Conservation (phyloP, 2,113 vertebrate genomes). For the Gymnorhina tibicen region DNA sequence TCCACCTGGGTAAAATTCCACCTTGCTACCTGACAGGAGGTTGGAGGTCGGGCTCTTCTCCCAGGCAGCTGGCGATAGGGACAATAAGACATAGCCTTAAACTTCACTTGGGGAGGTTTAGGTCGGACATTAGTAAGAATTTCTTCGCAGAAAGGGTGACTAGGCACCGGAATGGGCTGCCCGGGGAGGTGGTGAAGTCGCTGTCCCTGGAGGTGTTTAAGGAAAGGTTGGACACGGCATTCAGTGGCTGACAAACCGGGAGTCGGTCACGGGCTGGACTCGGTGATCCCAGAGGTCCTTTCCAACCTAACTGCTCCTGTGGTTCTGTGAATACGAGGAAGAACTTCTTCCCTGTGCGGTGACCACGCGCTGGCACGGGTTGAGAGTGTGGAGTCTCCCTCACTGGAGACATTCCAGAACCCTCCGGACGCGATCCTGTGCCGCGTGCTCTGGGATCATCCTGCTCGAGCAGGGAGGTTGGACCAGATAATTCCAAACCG, state of each 20-base stretch:
- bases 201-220: not conserved
- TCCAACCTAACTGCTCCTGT: not conserved
- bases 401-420: not conserved
- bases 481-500: not conserved
- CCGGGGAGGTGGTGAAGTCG: not conserved
- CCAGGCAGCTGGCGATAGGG: fast-evolving
- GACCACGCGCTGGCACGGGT: not conserved
- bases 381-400: not conserved
- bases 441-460: not conserved
- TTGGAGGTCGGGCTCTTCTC: not conserved
- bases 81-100: not conserved
- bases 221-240: not conserved
- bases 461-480: not conserved
- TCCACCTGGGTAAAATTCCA: not conserved
- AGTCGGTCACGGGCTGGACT: not conserved
- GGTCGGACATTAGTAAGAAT: not conserved
- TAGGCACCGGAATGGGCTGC: not conserved
- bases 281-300: not conserved
- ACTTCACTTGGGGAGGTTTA: not conserved
- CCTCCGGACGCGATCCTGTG: not conserved
- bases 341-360: not conserved
- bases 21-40: not conserved
- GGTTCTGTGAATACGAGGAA: not conserved
- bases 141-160: not conserved
- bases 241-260: not conserved